Evolutionary conservation across 2,888 invertebrate genomes (phyloP), one percentile per base, ranked within the genome.

Genomic region (Phoronis australis): DNA sequence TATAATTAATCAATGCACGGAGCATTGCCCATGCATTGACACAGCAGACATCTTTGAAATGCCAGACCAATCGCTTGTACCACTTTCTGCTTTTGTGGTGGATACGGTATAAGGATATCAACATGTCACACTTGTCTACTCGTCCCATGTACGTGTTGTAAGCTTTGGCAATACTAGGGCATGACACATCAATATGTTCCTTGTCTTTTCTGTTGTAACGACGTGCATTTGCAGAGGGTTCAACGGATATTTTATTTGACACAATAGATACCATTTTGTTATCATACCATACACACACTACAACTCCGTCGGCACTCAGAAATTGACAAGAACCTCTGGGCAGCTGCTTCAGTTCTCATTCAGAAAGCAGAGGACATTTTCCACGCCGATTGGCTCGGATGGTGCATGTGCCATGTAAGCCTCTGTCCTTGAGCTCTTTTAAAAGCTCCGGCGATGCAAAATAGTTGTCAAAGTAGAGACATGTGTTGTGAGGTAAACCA

Each of bases 391-490:
- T 47, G 12, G 40, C n/a, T 9, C 50, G 47, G 6, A 50, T 25
- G 2, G 50, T 50, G 42, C 50, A 50, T 12, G 50, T 50, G 24
- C 37, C 50, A 46, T 46, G 18, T 2, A 50, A n/a, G 1, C 39
- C 20, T n/a, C 20, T 27, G 24, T 40, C 22, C 5, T 21, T 40
- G 4, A 50, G 31, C n/a, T 46, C 44, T 6, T 24, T 5, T 4
- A 50, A 26, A 12, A 50, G 27, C 3, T 50, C 50, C 1, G 46
- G 50, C 2, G 45, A 45, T 4, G 45, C 45, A 26, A 45, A 45
- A 41, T 50, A 50, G 23, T 50, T 50, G 35, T 50, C 50, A 27
- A 50, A 50, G 39, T 21, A 45, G n/a, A 50, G 37, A 23, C 41
- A 27, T 18, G 45, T 24, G 2, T 35, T 25, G 5, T 35, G 15